Conservation (phyloP, 1,140 invertebrate species). For the Pogonomyrmex californicus region DNA sequence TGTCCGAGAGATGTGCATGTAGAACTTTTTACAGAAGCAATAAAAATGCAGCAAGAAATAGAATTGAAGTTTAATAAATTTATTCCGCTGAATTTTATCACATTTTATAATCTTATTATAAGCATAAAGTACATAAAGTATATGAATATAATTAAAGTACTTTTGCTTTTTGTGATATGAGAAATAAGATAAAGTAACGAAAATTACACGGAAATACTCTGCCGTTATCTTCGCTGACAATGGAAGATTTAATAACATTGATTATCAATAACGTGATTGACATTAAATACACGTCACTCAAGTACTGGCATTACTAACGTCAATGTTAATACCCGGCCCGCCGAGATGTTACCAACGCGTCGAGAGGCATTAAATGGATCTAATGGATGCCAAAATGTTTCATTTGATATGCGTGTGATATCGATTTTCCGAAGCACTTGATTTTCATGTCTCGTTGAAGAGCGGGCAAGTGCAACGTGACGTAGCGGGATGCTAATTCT, state of each 20-base stretch:
- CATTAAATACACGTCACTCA: conserved; percentile 12
- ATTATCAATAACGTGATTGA: conserved; percentile 2
- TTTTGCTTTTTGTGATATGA: not conserved
- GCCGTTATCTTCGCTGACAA: not conserved
- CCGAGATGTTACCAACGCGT: conserved; percentile 8
- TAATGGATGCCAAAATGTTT: conserved; percentile 25
- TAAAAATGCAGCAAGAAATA: not conserved
- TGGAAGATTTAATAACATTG: not conserved
- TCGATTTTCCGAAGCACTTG: conserved; percentile 16
- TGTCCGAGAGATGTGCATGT: not conserved
- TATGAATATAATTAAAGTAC: not conserved
- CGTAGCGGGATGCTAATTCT: not conserved
- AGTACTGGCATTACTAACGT: conserved; percentile 13
- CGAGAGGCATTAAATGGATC: conserved; percentile 28
- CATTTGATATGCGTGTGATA: conserved; percentile 12
- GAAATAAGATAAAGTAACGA: not conserved
- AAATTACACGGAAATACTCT: not conserved
- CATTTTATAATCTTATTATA: not conserved
- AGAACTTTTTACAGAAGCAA: not conserved
- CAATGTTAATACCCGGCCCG: not conserved
- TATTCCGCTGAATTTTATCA: not conserved
- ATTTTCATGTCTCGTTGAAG: not conserved
- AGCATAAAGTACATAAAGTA: too few species aligned
- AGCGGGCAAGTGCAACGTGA: not conserved
- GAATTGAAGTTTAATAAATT: not conserved